Evolutionary conservation across 1,140 invertebrate genomes (phyloP).

Genomic region (Agrypnia vestita): DNA sequence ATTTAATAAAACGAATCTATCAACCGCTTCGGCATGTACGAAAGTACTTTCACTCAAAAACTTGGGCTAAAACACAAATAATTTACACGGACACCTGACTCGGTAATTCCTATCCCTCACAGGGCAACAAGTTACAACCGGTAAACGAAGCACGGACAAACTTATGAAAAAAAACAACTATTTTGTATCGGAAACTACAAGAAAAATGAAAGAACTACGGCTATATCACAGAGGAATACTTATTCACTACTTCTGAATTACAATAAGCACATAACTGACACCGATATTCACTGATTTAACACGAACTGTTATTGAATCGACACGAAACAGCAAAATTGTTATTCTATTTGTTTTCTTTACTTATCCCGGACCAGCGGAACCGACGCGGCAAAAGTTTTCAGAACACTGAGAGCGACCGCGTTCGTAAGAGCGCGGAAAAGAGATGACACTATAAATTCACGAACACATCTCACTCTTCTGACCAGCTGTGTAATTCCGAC

Average conservation of each 20-base stretch:
- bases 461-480: conserved; percentile 37
- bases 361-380: conserved; percentile 4
- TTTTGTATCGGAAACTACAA: conserved; percentile 33
- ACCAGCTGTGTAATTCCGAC: conserved; percentile 34
- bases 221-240: conserved; percentile 42
- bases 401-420: conserved; percentile 42
- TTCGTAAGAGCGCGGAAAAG: conserved; percentile 38
- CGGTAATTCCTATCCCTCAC: not conserved
- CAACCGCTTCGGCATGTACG: not conserved
- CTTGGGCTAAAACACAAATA: conserved; percentile 22
- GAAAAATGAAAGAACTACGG: conserved; percentile 39
- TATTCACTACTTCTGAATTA: conserved; percentile 30
- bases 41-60: conserved; percentile 35
- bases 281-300: conserved; percentile 41
- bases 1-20: not conserved
- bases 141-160: conserved; percentile 31
- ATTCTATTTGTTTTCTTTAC: conserved; percentile 45
- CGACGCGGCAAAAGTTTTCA: conserved; percentile 50
- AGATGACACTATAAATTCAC: conserved; percentile 30
- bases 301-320: conserved; percentile 32
- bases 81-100: conserved; percentile 31
- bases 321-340: conserved; percentile 33
- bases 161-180: conserved; percentile 37
- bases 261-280: conserved; percentile 44
- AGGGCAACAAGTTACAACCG: conserved; percentile 45